These are phyloP conservation scores for Heliothis peltigera DNA, from an alignment of 2,888 invertebrate species.

Conservation along the genomic window DNA sequence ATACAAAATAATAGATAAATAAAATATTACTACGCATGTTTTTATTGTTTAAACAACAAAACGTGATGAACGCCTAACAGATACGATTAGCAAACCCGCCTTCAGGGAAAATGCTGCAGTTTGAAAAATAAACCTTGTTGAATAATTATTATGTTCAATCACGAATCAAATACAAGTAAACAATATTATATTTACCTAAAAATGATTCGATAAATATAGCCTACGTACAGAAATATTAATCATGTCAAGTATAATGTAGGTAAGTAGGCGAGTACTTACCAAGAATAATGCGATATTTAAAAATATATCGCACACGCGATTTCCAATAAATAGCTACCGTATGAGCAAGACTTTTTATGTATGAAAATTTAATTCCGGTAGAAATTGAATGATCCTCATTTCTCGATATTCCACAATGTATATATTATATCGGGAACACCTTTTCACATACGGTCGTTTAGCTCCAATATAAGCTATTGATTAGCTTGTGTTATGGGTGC, in stretches of 20 bases:
- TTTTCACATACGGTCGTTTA: too few species aligned
- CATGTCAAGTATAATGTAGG: background rate
- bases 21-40: too few species aligned
- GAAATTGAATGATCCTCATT: background rate
- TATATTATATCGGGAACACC: too few species aligned
- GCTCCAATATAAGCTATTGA: too few species aligned
- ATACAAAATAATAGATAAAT: too few species aligned
- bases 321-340: background rate
- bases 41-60: conserved; percentile 16
- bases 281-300: too few species aligned
- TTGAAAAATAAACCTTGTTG: conserved; percentile 24
- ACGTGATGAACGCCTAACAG: conserved; percentile 40
- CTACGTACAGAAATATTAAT: too few species aligned
- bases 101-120: conserved; percentile 22
- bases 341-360: background rate
- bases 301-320: background rate
- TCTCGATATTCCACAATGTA: background rate
- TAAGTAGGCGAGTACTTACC: background rate
- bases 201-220: too few species aligned
- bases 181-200: too few species aligned
- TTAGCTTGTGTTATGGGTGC: too few species aligned
- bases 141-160: conserved; percentile 3
- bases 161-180: background rate
- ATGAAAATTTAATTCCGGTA: background rate
- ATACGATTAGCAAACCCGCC: conserved; percentile 48